Base-by-base conservation (phyloP, 2,888 invertebrate species). In the Sipunculus nudus region DNA sequence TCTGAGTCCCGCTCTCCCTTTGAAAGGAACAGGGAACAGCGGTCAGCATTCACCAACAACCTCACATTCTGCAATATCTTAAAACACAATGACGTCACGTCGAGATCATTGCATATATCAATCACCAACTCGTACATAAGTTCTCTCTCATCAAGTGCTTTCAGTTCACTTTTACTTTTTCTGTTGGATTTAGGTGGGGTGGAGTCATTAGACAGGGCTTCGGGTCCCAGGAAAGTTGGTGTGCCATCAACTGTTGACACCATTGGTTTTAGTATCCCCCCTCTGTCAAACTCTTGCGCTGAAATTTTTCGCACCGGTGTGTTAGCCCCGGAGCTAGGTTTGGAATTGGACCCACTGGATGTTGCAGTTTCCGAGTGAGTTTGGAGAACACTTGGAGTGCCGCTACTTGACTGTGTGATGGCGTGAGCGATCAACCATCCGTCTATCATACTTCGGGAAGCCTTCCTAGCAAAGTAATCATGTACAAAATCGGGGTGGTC, bases 401-500 rank as follows among this genome's bases (percentile, higher is more conserved):
- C 71, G 50, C 77, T 71, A 32, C 77, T 73, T 21, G 66, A n/a
- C 31, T 76, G 78, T 41, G 68, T 65, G 4, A 77, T 61, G 19
- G 79, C 77, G 47, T 78, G 81, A 1, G 75, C 63, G 69, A 94
- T 90, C 76, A 96, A 86, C 96, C 96, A 96, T 72, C 92, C 90
- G 84, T 96, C 95, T 75, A 96, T 93, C 80, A 94, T 92, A 81
- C 93, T 92, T 72, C 94, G 89, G 70, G 94, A 92, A 72, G 93
- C 95, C 87, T 96, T 95, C 85, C 95, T 93, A 85, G 70, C 84
- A 79, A 96, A 95, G 85, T 96, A 96, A 85, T 96, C 94, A 84
- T 94, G 92, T 72, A 93, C 92, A 84, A 96, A 96, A 84, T 94
- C 94, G 75, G 93, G 94, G 87, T 96, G 95, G 84, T 95, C 95